phyloP scores from a whole-genome alignment of 2,797 vertebrate genomes.

The Amphiprion clarkii region DNA sequence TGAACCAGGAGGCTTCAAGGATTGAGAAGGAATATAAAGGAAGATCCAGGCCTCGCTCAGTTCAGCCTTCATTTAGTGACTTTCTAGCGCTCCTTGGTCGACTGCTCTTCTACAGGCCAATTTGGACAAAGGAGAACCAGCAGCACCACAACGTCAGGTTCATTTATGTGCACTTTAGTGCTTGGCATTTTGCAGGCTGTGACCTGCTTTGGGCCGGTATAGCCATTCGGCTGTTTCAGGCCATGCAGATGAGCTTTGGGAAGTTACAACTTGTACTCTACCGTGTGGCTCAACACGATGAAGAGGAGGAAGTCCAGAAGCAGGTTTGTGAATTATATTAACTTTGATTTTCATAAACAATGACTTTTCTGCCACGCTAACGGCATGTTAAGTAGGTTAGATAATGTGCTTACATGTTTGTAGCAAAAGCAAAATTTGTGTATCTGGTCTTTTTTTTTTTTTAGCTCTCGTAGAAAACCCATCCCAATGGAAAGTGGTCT shows the following conservation, averaged over 20 bases:
- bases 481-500: too few relatives aligned
- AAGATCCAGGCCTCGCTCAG: constrained; percentile 54
- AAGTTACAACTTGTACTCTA: constrained; percentile 88
- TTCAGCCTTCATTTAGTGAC: constrained; percentile 49
- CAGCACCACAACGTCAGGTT: constrained; percentile 84
- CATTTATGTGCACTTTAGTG: constrained; percentile 92
- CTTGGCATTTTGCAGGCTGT: constrained; percentile 95
- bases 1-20: constrained; percentile 66
- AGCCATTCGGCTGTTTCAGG: constrained; percentile 89
- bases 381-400: background rate
- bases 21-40: constrained; percentile 51
- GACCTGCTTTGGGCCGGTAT: constrained; percentile 95
- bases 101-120: constrained; percentile 90
- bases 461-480: background rate
- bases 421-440: background rate
- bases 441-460: background rate
- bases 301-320: constrained; percentile 63
- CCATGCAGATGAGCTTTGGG: constrained; percentile 88
- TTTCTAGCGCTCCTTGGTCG: constrained; percentile 69
- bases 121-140: constrained; percentile 87
- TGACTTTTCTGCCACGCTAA: background rate
- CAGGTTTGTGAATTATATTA: constrained; percentile 61
- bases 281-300: constrained; percentile 75
- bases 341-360: background rate
- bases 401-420: background rate